Percentiles rank a stretch among this genome's conserved stretches.
Evolutionary conservation across 2,888 invertebrate genomes (phyloP).

Genomic region (Schrankia costaestrigalis): DNA sequence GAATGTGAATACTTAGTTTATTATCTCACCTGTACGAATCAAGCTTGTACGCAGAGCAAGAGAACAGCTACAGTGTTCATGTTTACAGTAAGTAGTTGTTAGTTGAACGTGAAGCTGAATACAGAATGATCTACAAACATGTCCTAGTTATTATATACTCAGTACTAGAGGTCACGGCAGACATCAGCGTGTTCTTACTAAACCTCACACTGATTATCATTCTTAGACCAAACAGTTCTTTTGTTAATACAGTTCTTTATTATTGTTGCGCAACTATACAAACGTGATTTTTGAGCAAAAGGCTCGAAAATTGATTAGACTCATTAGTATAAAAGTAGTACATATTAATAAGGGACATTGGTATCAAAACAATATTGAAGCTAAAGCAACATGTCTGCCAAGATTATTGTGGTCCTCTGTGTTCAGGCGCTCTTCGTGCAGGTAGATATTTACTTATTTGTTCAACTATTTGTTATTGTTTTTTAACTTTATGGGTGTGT

Average conservation of each 20-base stretch:
- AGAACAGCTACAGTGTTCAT: conserved; percentile 19
- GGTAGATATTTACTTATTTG: not conserved
- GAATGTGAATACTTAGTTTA: not conserved
- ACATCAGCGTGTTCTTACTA: too few relatives aligned
- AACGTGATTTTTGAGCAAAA: too few relatives aligned
- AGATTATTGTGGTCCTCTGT: conserved; percentile 18
- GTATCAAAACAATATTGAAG: too few relatives aligned
- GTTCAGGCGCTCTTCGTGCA: conserved; percentile 2
- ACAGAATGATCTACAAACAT: conserved; percentile 3
- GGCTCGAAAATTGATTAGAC: not conserved
- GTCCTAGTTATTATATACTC: not conserved
- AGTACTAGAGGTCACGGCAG: too few relatives aligned
- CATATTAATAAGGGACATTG: too few relatives aligned
- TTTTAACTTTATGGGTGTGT: not conserved
- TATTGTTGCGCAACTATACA: too few relatives aligned
- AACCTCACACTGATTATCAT: too few relatives aligned
- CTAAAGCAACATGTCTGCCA: conserved; percentile 32
- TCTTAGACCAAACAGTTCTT: too few relatives aligned
- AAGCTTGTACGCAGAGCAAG: conserved; percentile 25
- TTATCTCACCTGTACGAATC: conserved; percentile 19
- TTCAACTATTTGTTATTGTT: not conserved
- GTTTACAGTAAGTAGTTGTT: conserved; percentile 3
- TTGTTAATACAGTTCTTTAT: too few relatives aligned
- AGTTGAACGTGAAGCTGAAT: conserved; percentile 13
- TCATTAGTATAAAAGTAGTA: not conserved